A percentile compares a stretch with the other conserved stretches of the same genome.
phyloP scores from a whole-genome alignment of 1,140 invertebrate species.

The Drosophila takahashii region DNA sequence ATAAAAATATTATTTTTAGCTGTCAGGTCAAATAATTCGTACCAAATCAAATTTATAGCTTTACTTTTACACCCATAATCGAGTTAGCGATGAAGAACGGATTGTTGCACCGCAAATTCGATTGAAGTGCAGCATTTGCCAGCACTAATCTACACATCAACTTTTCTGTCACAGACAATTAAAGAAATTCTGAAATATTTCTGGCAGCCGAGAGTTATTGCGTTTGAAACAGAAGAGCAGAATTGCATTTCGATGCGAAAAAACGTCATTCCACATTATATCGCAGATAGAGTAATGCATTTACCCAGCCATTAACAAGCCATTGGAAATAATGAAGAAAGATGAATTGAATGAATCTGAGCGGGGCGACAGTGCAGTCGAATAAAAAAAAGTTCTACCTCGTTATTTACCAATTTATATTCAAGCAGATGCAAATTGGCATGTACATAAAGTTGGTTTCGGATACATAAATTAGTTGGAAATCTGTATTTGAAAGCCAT shows the following conservation, averaged over 20 bases:
- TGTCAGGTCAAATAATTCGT: neutral
- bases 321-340: conserved; percentile 60
- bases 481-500: conserved; percentile 38
- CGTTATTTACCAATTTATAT: conserved; percentile 21
- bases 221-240: conserved; percentile 18
- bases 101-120: conserved; percentile 19
- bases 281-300: conserved; percentile 21
- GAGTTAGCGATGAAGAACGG: conserved; percentile 19
- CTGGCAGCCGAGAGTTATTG: conserved; percentile 17
- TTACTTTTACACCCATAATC: conserved; percentile 6
- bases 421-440: conserved; percentile 36
- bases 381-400: conserved; percentile 3
- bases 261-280: conserved; percentile 46
- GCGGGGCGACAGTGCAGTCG: neutral
- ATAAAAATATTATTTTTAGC: neutral
- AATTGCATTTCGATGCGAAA: conserved; percentile 16
- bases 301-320: conserved; percentile 24
- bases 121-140: conserved; percentile 10
- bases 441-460: conserved; percentile 11
- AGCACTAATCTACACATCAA: conserved; percentile 33
- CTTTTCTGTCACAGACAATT: conserved; percentile 28
- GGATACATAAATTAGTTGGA: conserved; percentile 25
- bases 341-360: conserved; percentile 43
- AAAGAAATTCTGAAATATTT: conserved; percentile 20
- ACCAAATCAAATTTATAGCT: neutral